Evolutionary conservation across 1,140 invertebrate species (phyloP).

Genomic region (Leptonema lineaticorne): DNA sequence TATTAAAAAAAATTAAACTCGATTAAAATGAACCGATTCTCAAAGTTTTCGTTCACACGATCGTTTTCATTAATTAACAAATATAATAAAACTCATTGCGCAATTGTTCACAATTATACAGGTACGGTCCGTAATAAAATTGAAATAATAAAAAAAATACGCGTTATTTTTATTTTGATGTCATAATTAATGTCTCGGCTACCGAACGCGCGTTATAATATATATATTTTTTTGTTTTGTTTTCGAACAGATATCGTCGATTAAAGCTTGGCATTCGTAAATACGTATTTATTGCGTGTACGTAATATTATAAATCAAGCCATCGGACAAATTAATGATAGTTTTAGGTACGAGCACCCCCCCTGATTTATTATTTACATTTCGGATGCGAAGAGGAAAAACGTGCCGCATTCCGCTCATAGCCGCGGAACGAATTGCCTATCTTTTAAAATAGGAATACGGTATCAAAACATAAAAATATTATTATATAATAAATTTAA

Average conservation of each 20-base stretch:
- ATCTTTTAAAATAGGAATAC: background rate
- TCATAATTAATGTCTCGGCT: conserved; percentile 24
- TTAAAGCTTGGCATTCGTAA: background rate
- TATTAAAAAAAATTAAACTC: too few species aligned
- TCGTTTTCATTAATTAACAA: too few species aligned
- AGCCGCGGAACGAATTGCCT: conserved; percentile 20
- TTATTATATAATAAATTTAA: background rate
- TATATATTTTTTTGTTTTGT: too few species aligned
- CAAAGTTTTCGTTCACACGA: too few species aligned
- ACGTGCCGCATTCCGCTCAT: conserved; percentile 13
- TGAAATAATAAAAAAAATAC: background rate
- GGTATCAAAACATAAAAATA: background rate
- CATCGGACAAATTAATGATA: conserved; percentile 26
- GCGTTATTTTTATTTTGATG: conserved; percentile 20
- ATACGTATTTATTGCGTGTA: conserved; percentile 6
- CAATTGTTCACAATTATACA: background rate
- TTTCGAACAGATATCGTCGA: conserved; percentile 1
- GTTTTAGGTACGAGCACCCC: conserved; percentile 13
- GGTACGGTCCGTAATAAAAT: background rate
- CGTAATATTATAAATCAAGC: conserved; percentile 18
- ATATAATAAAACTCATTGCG: background rate
- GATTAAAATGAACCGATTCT: too few species aligned
- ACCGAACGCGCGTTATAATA: background rate
- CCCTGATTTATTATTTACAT: conserved; percentile 28
- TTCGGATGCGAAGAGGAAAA: background rate